phyloP scores from a whole-genome alignment of 2,888 invertebrate genomes.

The Hedychridium roseum region DNA sequence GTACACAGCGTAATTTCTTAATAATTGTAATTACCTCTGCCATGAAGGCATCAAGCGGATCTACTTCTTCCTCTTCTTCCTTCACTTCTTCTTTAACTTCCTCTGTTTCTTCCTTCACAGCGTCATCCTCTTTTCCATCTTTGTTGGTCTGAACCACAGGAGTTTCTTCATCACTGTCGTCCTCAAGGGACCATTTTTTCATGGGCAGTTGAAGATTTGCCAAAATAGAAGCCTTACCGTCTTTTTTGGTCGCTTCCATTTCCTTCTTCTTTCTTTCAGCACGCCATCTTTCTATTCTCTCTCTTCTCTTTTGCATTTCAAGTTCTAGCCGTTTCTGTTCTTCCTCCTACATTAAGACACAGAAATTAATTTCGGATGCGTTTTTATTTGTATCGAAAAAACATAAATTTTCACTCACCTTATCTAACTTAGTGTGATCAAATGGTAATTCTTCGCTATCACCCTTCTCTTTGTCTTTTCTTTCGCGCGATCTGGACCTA shows the following conservation, averaged over 20 bases:
- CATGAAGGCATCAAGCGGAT: conserved; percentile 98
- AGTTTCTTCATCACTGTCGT: conserved; percentile 91
- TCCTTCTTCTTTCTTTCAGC: conserved; percentile 91
- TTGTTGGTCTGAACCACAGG: conserved; percentile 50
- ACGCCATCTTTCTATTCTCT: conserved; percentile 95
- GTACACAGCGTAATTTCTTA: conserved; percentile 6
- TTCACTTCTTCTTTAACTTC: conserved; percentile 56
- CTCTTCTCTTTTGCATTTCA: conserved; percentile 95
- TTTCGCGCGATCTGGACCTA: conserved; percentile 69
- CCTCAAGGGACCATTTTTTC: conserved; percentile 95
- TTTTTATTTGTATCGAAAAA: conserved; percentile 9
- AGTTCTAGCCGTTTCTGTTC: conserved; percentile 89
- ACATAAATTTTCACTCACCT: conserved; percentile 66
- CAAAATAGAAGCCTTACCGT: conserved; percentile 73
- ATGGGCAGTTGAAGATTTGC: conserved; percentile 69
- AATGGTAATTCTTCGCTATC: conserved; percentile 69
- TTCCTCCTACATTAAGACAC: conserved; percentile 71
- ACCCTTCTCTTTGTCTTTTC: conserved; percentile 69
- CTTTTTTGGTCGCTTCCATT: conserved; percentile 80
- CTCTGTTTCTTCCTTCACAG: conserved; percentile 65
- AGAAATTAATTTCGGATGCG: not conserved
- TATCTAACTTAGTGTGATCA: conserved; percentile 78
- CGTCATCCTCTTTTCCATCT: conserved; percentile 65
- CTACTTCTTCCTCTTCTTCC: conserved; percentile 76
- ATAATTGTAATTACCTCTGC: conserved; percentile 68